Evolutionary conservation across 2,888 invertebrate genomes (phyloP), one percentile per base, ranked within the genome.

Genomic region (Poecilobothrus nobilitatus): DNA sequence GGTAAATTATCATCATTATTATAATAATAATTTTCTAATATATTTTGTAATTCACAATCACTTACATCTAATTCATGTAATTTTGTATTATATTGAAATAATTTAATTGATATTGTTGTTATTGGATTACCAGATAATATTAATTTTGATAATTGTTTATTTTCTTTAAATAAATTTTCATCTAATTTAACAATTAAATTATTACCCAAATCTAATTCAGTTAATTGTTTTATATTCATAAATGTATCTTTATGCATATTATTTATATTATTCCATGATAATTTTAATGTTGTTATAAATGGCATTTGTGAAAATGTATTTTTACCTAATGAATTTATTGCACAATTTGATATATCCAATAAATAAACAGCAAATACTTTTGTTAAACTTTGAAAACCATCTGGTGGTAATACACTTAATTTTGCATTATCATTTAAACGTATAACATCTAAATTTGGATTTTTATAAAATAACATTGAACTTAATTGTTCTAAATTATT

Each of bases 301-400:
- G 89, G 88, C 86, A 92, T 90, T 2, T 88, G 86, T 73, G 86
- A 85, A 76, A 92, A 87, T 0, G 89, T 88, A 72, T 86, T 85
- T 72, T 86, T 85, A 65, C 84, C 84, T 68, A 89, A 82, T 70
- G 84, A 84, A 66, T 86, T 84, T 22, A 92, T 84, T 12, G 88
- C 88, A 76, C 92, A 92, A 76, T 89, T 86, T 5, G 89, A 88
- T 22, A 91, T 88, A 73, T 92, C 91, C 75, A 92, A 87, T 64
- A 86, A 84, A 77, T 88, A 88, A 70, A 89, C 86, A 72, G 86
- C 87, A 75, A 86, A 87, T 75, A 84, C 83, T 68, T 85, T 85
- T 61, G 84, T 86, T 37, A 84, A 84, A 73, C 86, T 85, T 72
- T 84, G 84, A 78, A 91, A 91, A 63, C 89, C 87, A 72, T 87